Conservation (phyloP, 2,888 invertebrate genomes). For the Eilema depressum region DNA sequence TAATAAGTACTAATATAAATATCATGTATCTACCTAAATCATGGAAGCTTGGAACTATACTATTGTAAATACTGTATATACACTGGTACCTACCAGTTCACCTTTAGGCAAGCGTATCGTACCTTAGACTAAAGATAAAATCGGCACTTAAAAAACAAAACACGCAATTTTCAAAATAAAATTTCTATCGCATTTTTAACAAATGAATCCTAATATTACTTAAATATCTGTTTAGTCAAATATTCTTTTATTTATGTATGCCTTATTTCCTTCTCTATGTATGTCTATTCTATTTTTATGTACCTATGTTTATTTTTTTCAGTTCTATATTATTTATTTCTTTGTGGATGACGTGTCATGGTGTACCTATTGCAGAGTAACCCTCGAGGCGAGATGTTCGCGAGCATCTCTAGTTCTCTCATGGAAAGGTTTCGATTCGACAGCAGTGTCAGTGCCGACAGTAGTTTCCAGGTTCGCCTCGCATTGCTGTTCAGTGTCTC, state of each 20-base stretch:
- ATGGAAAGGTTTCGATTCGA: conserved; percentile 93
- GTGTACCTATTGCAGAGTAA: conserved; percentile 88
- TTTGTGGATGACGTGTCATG: conserved; percentile 61
- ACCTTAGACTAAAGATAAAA: no score
- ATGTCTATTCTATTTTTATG: conserved; percentile 48
- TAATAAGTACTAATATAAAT: no score
- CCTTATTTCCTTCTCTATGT: conserved; percentile 35
- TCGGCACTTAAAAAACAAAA: no score
- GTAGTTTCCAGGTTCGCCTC: conserved; percentile 90
- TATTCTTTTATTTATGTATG: conserved; percentile 28
- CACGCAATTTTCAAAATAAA: no score
- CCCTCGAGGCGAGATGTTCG: conserved; percentile 93
- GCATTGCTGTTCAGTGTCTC: conserved; percentile 75
- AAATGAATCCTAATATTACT: not conserved
- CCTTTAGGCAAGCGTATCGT: no score
- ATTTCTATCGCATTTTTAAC: no score
- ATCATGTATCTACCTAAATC: no score
- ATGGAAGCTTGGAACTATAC: no score
- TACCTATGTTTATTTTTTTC: conserved; percentile 70
- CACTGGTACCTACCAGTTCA: no score
- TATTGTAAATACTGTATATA: no score
- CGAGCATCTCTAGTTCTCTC: conserved; percentile 93
- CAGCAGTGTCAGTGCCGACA: conserved; percentile 91
- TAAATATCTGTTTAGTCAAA: not conserved
- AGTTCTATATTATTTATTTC: conserved; percentile 55